Evolutionary conservation across 2,113 vertebrate species (phyloP), one percentile per base, ranked within the genome.

Genomic region (Sinocyclocheilus rhinocerous): DNA sequence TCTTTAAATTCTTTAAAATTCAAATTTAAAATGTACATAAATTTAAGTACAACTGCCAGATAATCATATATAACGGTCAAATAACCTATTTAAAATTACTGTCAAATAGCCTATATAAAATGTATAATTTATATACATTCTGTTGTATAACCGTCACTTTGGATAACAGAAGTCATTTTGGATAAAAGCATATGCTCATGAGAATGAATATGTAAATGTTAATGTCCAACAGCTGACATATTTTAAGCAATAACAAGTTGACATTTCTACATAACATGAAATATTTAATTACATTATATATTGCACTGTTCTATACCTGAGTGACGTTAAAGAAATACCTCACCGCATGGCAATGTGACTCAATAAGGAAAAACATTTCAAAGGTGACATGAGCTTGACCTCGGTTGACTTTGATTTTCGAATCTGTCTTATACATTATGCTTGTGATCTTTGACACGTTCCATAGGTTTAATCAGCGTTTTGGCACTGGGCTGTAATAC

Each of bases 381-480:
- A 83, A 79, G 39, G 81, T 67, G 81, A 84, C 79, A 67, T 52
- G 76, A 67, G 65, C 76, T 77, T 89, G 75, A 85, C 67, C 84
- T 73, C 77, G 73, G 67, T 83, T 86, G 86, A 88, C 90, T 82
- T 84, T 92, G 79, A 91, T 91, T 24, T 90, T 85, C 85, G 83
- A 52, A 79, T 86, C 91, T 91, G 90, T 89, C 87, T 69, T 87
- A 84, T 92, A 85, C 90, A 91, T 91, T 91, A 93, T 83, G 79
- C 75, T 77, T 83, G 59, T 81, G 76, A 26, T 76, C 67, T 90
- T 90, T 92, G 91, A 91, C 84, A 83, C 65, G 90, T 92, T 91
- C 90, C 89, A 90, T 88, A 87, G 84, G 42, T 63, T 45, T 81
- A 81, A 75, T 82, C 85, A 87, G 84, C 36, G 55, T 67, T 84